Percentiles rank a stretch among this genome's conserved stretches.
Conservation (phyloP, 2,113 vertebrate genomes). For the Malaclemys terrapin region DNA sequence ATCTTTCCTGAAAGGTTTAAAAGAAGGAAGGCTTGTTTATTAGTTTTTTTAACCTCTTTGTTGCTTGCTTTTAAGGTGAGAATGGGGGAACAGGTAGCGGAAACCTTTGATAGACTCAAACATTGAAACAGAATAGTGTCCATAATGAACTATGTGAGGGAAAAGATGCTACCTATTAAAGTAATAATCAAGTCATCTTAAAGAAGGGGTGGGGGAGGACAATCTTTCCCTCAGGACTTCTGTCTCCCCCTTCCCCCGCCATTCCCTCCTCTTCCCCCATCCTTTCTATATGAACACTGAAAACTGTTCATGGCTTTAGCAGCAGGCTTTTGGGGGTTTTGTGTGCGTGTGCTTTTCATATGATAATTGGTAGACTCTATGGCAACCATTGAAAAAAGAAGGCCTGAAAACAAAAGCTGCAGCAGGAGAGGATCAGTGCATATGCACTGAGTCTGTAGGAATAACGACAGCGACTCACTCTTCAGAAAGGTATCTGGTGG, state of each 20-base stretch:
- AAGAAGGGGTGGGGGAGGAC: not conserved
- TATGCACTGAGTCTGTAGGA: conserved; percentile 69
- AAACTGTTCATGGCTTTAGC: conserved; percentile 77
- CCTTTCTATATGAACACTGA: conserved; percentile 69
- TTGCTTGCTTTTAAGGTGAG: not conserved
- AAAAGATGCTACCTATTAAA: conserved; percentile 34
- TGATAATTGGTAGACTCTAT: conserved; percentile 86
- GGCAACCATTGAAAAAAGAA: conserved; percentile 85
- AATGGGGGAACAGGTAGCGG: not conserved
- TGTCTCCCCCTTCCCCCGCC: conserved; percentile 57
- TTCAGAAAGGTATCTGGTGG: conserved; percentile 79
- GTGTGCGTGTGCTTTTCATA: conserved; percentile 82
- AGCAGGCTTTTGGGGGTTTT: conserved; percentile 77
- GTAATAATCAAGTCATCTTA: conserved; percentile 13
- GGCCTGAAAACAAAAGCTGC: conserved; percentile 83
- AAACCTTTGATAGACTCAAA: conserved; percentile 54
- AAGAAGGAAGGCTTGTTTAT: not conserved
- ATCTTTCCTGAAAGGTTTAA: not conserved
- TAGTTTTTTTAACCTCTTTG: not conserved
- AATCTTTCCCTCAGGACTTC: conserved; percentile 53
- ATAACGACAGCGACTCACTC: conserved; percentile 56
- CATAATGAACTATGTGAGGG: conserved; percentile 37
- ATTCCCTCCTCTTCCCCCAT: not conserved
- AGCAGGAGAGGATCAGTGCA: conserved; percentile 74
- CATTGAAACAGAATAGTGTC: not conserved